Percentiles rank a stretch among this genome's conserved stretches.
Evolutionary conservation across 2,888 invertebrate genomes (phyloP).

Genomic region (Trissolcus japonicus): DNA sequence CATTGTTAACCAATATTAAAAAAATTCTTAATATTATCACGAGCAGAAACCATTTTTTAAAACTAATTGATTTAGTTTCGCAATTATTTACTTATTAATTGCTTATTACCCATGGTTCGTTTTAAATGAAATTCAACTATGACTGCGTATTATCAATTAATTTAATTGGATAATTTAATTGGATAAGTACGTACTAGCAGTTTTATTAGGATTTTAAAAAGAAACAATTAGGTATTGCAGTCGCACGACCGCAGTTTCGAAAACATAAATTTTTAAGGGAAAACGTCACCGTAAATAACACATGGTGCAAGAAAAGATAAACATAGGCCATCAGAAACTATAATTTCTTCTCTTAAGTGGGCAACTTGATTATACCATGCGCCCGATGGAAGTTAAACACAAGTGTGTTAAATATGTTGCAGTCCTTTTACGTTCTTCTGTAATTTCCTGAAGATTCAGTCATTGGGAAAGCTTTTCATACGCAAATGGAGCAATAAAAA

Average conservation of each 20-base stretch:
- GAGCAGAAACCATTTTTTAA: too few species aligned
- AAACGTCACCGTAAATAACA: constrained; percentile 7
- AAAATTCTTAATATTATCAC: too few species aligned
- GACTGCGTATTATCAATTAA: too few species aligned
- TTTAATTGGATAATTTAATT: constrained; percentile 2
- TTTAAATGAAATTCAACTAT: too few species aligned
- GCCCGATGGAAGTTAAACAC: constrained; percentile 45
- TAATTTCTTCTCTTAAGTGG: constrained; percentile 43
- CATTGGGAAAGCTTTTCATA: constrained; percentile 36
- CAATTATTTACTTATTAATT: too few species aligned
- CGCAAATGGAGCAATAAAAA: constrained; percentile 44
- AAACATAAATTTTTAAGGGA: constrained; percentile 4
- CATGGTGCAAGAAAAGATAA: constrained; percentile 29
- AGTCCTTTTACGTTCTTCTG: constrained; percentile 16
- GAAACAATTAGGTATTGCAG: too few species aligned
- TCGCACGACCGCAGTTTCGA: too few species aligned
- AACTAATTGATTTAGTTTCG: too few species aligned
- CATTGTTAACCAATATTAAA: too few species aligned
- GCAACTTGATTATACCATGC: constrained; percentile 17
- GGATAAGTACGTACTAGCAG: constrained; percentile 1
- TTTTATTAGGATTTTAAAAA: not conserved
- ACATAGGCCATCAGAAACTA: constrained; percentile 37
- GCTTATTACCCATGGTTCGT: too few species aligned
- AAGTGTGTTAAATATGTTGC: constrained; percentile 43
- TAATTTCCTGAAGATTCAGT: constrained; percentile 20